Base-by-base conservation (phyloP, 2,888 invertebrate genomes). In the Anthrax anthrax region DNA sequence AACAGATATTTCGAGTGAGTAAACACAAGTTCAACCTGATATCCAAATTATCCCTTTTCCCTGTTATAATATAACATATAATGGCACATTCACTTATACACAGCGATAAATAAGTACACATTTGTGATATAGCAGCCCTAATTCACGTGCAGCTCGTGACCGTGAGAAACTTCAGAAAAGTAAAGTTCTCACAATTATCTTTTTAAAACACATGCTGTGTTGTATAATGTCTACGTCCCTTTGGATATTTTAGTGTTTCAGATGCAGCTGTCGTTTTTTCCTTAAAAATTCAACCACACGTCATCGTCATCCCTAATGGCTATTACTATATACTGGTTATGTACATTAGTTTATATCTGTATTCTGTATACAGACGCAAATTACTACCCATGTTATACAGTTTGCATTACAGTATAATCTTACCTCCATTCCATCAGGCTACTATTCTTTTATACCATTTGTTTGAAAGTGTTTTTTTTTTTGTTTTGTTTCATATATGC, bases 101-200 rank as follows among this genome's bases (percentile, higher is more conserved):
- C n/a, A n/a, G n/a, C n/a, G n/a, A n/a, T n/a, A n/a, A n/a, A n/a
- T n/a, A n/a, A n/a, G n/a, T n/a, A 27, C 23, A 27, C 23, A 27
- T 27, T 27, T 27, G 9, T 8, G 9, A 27, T 27, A 27, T 23
- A n/a, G n/a, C n/a, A n/a, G 2, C 9, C 42, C 29, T 42, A 42
- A 42, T 42, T 42, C 43, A 37, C 43, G 65, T n/a, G n/a, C n/a
- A n/a, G 29, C 39, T 23, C 19, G 13, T 23, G 66, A 63, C 65
- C 64, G 64, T 65, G 64, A 65, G 64, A 65, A 65, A 63, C 59
- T 58, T 58, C 56, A 56, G 57, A 57, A 62, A 63, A 64, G 59
- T 62, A 56, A 64, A 62, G 63, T 65, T 65, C 65, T 61, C 64
- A 65, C 65, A 65, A 59, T 59, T 58, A 58, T 60, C 60, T 57